Evolutionary conservation across 2,888 invertebrate genomes (phyloP), one percentile per base, ranked within the genome.

Genomic region (Geophilus truncorum): DNA sequence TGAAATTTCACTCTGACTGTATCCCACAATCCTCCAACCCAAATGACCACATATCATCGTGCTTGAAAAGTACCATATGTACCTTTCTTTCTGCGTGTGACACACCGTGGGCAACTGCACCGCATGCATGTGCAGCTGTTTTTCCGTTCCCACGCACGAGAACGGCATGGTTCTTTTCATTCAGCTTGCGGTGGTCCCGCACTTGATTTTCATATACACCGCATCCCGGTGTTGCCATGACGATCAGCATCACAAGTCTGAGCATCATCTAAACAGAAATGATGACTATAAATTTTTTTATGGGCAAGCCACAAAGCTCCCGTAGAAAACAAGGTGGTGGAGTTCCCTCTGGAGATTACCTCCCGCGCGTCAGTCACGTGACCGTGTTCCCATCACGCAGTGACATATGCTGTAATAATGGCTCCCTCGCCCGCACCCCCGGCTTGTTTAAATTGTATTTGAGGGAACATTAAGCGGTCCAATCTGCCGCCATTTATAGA

Each of bases 401-500:
- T 57, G 57, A 57, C 57, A 57, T 57, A 57, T 57, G 57, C 57
- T 57, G 57, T 23, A 18, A 57, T 57, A 57, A 57, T 23, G 57
- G 57, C 9, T 57, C 57, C 57, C 57, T 57, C 23, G 18, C 15
- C 18, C 57, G 9, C n/a, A 7, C 10, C 57, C 57, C 57, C 23
- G 15, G 57, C 57, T 57, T 57, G 57, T 57, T 57, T 57, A 57
- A 57, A 57, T 57, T 57, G 57, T 57, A 57, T 57, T 57, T 57
- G 57, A 57, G 57, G 57, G 57, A 23, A 57, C 57, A 57, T 57
- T 57, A 57, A 57, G 57, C 57, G 57, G 57, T 57, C 10, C 57
- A 57, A 57, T 57, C 57, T 57, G 57, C 57, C 57, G 57, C 57
- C 57, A 57, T 57, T 57, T 57, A 57, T 57, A 57, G 57, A 57